phyloP scores from a whole-genome alignment of 2,113 vertebrate genomes.

The Platysteira castanea region DNA sequence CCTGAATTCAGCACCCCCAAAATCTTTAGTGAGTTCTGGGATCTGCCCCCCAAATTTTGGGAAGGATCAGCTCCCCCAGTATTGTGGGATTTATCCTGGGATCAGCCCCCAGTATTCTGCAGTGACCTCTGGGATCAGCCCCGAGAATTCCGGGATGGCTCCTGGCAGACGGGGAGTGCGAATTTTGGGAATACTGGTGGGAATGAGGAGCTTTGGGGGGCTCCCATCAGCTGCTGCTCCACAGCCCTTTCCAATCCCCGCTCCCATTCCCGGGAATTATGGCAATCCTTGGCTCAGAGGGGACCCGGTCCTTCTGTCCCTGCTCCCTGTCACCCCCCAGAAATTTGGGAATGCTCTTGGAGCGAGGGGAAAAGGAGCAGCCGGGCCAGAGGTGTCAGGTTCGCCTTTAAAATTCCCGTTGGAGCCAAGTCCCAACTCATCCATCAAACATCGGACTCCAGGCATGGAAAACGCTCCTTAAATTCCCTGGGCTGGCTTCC shows the following conservation, averaged over 20 bases:
- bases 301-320: not conserved
- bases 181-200: not conserved
- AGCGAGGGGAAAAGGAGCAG: not conserved
- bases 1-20: too few species aligned
- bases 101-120: not conserved
- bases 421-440: not conserved
- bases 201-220: not conserved
- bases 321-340: not conserved
- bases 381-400: not conserved
- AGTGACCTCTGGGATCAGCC: too few species aligned
- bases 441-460: not conserved
- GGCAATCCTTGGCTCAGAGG: not conserved
- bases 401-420: not conserved
- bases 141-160: not conserved
- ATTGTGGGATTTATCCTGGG: too few species aligned
- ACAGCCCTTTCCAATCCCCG: not conserved
- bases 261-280: not conserved
- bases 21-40: not conserved
- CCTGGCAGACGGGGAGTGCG: rapidly evolving
- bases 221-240: not conserved
- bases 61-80: too few species aligned
- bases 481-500: not conserved
- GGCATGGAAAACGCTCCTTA: slow-evolving; percentile 4
- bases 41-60: too few species aligned
- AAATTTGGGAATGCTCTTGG: not conserved